Conservation (phyloP, 1,140 invertebrate genomes). For the Pseudoatta argentina region DNA sequence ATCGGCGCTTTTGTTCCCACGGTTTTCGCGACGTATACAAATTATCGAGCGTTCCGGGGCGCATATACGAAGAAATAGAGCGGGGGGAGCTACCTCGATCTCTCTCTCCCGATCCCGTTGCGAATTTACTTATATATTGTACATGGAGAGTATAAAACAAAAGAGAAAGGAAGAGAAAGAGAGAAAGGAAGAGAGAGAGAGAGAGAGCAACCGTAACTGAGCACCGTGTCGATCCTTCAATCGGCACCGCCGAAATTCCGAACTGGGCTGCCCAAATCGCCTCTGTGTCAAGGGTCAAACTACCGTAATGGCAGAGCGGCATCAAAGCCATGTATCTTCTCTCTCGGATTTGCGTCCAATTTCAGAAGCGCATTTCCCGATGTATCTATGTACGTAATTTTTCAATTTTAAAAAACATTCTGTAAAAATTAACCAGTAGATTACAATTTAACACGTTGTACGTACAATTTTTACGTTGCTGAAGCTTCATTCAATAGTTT, state of each 20-base stretch:
- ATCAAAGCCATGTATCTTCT: conserved; percentile 1
- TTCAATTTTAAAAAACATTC: background rate
- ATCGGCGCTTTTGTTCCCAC: conserved; percentile 66
- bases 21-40: conserved; percentile 71
- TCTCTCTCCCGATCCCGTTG: conserved; percentile 34
- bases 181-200: background rate
- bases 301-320: conserved; percentile 50
- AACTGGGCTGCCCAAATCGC: conserved; percentile 33
- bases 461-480: background rate
- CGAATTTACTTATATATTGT: conserved; percentile 26
- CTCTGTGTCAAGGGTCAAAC: conserved; percentile 37
- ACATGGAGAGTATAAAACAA: background rate
- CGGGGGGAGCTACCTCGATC: background rate
- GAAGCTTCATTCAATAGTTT: background rate
- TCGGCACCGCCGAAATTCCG: conserved; percentile 45
- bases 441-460: background rate
- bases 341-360: conserved; percentile 22
- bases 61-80: conserved; percentile 42
- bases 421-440: background rate
- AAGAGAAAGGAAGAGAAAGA: background rate
- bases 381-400: background rate
- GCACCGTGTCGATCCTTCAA: conserved; percentile 21
- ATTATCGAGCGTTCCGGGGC: conserved; percentile 66
- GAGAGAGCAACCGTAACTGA: conserved; percentile 19
- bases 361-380: background rate